Percentiles rank a stretch among this genome's conserved stretches.
These are phyloP conservation scores for Hypotaenidia philippensis DNA, from an alignment of 2,797 vertebrate species.

Conservation along the genomic window DNA sequence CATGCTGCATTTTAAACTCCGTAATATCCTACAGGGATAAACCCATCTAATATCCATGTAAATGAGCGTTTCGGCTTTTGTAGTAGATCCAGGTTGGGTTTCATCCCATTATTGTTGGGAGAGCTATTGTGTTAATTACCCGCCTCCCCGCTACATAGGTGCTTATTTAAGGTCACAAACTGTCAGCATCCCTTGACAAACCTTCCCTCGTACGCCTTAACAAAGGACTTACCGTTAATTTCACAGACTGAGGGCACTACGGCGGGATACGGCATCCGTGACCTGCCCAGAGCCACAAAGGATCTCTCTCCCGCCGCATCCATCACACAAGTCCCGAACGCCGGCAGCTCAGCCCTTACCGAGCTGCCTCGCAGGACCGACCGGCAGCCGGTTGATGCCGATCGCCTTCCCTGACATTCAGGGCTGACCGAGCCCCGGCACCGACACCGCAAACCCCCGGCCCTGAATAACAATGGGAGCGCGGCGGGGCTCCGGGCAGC, in stretches of 20 bases:
- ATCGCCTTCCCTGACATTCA: constrained; percentile 68
- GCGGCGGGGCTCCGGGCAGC: constrained; percentile 76
- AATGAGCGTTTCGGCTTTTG: constrained; percentile 52
- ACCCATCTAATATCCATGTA: constrained; percentile 72
- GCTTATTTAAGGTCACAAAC: constrained; percentile 31
- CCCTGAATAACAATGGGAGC: constrained; percentile 82
- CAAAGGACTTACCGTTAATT: constrained; percentile 77
- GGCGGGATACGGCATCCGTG: constrained; percentile 65
- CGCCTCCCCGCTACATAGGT: not conserved
- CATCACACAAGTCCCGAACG: not conserved
- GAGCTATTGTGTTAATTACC: constrained; percentile 53
- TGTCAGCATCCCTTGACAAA: not conserved
- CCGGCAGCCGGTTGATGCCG: constrained; percentile 62
- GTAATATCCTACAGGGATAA: constrained; percentile 63
- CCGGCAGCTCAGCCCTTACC: not conserved
- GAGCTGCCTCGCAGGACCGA: constrained; percentile 1
- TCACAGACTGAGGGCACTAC: constrained; percentile 42
- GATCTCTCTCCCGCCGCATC: constrained; percentile 46
- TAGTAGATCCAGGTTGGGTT: constrained; percentile 53
- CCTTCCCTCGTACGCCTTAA: constrained; percentile 54
- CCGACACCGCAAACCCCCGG: constrained; percentile 62
- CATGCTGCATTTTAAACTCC: constrained; percentile 68
- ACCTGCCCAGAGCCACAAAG: constrained; percentile 73
- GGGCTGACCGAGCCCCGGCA: constrained; percentile 59
- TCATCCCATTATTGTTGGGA: constrained; percentile 44